These are phyloP conservation scores for Bombus difficillimus DNA, from an alignment of 1,140 invertebrate genomes.

Conservation along the genomic window DNA sequence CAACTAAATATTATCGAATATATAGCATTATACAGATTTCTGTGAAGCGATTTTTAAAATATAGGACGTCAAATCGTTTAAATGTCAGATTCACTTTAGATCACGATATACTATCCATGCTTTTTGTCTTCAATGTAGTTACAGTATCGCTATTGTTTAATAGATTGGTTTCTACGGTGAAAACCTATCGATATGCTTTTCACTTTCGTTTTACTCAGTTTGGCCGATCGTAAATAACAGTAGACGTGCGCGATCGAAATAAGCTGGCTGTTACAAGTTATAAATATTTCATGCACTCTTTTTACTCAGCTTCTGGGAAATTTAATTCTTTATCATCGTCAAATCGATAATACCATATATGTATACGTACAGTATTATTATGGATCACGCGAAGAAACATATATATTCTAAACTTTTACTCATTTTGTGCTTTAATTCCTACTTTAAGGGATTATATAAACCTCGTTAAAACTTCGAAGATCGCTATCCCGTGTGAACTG, in stretches of 20 bases:
- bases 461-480: slow-evolving; percentile 6
- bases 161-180: slow-evolving; percentile 19
- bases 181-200: slow-evolving; percentile 57
- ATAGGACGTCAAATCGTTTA: background rate
- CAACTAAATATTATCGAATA: background rate
- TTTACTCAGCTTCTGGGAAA: background rate
- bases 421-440: background rate
- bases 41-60: background rate
- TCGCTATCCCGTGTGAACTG: slow-evolving; percentile 14
- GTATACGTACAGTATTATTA: too few relatives aligned
- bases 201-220: slow-evolving; percentile 30
- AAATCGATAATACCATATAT: background rate
- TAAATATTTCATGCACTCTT: slow-evolving; percentile 45
- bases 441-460: slow-evolving; percentile 2
- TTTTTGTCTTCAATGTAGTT: too few relatives aligned
- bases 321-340: background rate
- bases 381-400: too few relatives aligned
- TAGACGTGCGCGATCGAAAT: slow-evolving; percentile 10
- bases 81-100: too few relatives aligned
- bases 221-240: slow-evolving; percentile 9
- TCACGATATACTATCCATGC: too few relatives aligned
- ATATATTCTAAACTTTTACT: background rate
- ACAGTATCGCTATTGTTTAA: background rate
- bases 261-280: background rate
- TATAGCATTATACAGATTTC: background rate